Conservation (phyloP, 1,140 invertebrate species). For the Drosophila sechellia region DNA sequence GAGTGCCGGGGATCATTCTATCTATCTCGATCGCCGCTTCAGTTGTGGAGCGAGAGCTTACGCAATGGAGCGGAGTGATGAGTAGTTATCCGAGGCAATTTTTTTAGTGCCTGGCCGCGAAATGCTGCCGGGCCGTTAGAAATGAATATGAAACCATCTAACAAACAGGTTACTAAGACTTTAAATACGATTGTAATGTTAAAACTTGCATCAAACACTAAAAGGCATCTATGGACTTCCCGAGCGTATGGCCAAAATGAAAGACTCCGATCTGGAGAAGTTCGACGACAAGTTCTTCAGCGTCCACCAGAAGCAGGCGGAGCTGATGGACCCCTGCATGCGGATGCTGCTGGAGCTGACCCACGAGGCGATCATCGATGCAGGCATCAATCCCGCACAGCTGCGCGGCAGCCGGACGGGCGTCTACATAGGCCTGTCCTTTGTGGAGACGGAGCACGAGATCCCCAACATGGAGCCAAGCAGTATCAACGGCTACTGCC, state of each 20-base stretch:
- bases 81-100: slow-evolving; percentile 26
- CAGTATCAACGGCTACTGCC: slow-evolving; percentile 94
- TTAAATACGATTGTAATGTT: background rate
- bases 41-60: slow-evolving; percentile 5
- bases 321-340: slow-evolving; percentile 98
- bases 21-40: slow-evolving; percentile 7
- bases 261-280: slow-evolving; percentile 93
- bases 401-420: slow-evolving; percentile 93
- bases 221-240: slow-evolving; percentile 91
- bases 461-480: slow-evolving; percentile 90
- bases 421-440: slow-evolving; percentile 95
- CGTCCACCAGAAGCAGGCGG: slow-evolving; percentile 96
- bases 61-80: background rate
- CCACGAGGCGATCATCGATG: slow-evolving; percentile 97
- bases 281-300: slow-evolving; percentile 97
- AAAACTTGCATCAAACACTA: background rate
- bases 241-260: slow-evolving; percentile 94
- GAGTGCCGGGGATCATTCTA: background rate
- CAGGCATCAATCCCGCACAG: slow-evolving; percentile 93
- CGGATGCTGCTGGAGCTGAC: slow-evolving; percentile 96
- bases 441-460: slow-evolving; percentile 93
- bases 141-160: slow-evolving; percentile 10
- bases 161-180: too few relatives aligned
- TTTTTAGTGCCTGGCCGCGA: slow-evolving; percentile 9
- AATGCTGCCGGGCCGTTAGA: background rate